Percentiles rank a stretch among this genome's conserved stretches.
These are phyloP conservation scores for Drosophila biarmipes DNA, from an alignment of 1,140 invertebrate genomes.

Conservation along the genomic window DNA sequence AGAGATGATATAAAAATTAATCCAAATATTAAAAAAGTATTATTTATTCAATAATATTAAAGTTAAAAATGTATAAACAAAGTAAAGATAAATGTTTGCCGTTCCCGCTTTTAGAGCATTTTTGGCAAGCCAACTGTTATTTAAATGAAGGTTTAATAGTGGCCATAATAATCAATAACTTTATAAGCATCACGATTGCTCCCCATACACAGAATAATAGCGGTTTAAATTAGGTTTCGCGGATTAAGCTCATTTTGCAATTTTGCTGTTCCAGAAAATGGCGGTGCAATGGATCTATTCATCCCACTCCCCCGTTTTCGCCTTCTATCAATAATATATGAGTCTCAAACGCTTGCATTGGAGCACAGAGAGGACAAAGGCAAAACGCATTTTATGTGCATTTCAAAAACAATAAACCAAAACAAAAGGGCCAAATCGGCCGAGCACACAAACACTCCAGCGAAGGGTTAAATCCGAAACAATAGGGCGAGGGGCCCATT, in stretches of 20 bases:
- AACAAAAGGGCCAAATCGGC: slow-evolving; percentile 63
- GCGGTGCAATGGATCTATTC: not conserved
- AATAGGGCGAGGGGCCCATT: slow-evolving; percentile 42
- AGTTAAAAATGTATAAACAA: too few species aligned
- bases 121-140: too few species aligned
- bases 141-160: too few species aligned
- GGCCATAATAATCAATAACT: too few species aligned
- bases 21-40: too few species aligned
- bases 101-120: too few species aligned
- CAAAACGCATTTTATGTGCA: slow-evolving; percentile 69
- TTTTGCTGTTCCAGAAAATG: slow-evolving; percentile 6
- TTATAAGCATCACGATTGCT: not conserved
- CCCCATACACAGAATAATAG: not conserved
- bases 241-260: not conserved
- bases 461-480: slow-evolving; percentile 25
- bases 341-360: slow-evolving; percentile 50
- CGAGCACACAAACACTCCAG: slow-evolving; percentile 11
- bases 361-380: slow-evolving; percentile 32
- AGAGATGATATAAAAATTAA: too few species aligned
- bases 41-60: too few species aligned
- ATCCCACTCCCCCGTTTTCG: slow-evolving; percentile 28
- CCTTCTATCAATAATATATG: slow-evolving; percentile 59
- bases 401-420: slow-evolving; percentile 73
- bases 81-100: too few species aligned
- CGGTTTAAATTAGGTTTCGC: slow-evolving; percentile 3